These are phyloP conservation scores for Anodontia alba DNA, from an alignment of 2,888 invertebrate species.

Conservation along the genomic window DNA sequence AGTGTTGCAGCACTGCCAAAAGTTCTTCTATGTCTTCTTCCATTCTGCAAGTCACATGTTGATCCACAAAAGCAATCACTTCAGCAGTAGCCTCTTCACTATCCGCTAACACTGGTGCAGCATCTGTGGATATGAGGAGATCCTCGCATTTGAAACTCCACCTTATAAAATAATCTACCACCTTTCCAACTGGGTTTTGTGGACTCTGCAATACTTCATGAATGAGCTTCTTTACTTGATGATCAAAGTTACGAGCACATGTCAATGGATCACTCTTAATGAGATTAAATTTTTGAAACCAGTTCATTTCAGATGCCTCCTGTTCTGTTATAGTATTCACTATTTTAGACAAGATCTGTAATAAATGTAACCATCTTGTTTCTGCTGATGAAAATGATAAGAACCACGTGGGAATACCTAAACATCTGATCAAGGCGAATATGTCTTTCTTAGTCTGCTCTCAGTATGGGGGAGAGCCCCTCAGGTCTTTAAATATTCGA, in stretches of 20 bases:
- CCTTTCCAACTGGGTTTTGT: slow-evolving; percentile 44
- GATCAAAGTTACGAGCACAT: slow-evolving; percentile 58
- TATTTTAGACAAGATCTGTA: slow-evolving; percentile 26
- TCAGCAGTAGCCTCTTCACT: not conserved
- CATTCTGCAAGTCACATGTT: slow-evolving; percentile 19
- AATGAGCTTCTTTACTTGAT: not conserved
- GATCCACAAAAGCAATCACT: not conserved
- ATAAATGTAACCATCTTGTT: slow-evolving; percentile 49
- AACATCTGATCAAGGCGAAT: slow-evolving; percentile 47
- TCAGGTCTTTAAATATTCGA: slow-evolving; percentile 30
- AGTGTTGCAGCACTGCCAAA: slow-evolving; percentile 7
- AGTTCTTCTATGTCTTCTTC: slow-evolving; percentile 11
- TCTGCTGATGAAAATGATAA: slow-evolving; percentile 51
- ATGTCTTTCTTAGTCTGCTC: slow-evolving; percentile 44
- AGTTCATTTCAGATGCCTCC: slow-evolving; percentile 15
- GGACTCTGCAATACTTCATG: not conserved
- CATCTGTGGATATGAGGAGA: slow-evolving; percentile 44
- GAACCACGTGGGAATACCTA: slow-evolving; percentile 52
- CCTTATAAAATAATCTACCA: slow-evolving; percentile 49
- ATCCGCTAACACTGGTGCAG: slow-evolving; percentile 28
- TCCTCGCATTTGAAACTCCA: slow-evolving; percentile 53
- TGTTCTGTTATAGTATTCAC: slow-evolving; percentile 21
- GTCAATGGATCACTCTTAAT: slow-evolving; percentile 44
- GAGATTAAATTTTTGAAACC: slow-evolving; percentile 12
- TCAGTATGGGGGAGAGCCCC: slow-evolving; percentile 57